Base-by-base conservation (phyloP, 2,113 vertebrate species). In the Ascaphus truei region DNA sequence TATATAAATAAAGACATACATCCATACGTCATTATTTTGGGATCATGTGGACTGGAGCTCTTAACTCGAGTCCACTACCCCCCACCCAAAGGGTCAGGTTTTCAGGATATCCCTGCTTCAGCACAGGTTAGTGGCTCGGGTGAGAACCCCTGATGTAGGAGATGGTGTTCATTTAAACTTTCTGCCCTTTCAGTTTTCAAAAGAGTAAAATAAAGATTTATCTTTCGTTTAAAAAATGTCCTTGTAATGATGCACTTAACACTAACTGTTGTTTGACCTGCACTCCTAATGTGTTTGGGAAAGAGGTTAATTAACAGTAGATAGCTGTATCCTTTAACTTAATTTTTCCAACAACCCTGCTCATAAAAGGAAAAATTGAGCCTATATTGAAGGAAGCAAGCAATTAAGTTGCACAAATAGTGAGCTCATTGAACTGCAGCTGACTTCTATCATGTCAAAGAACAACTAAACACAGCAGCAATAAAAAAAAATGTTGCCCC, bases 321-420 rank as follows among this genome's bases (percentile, higher is more conserved):
- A 86, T 85, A 82, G 82, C 84, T 79, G 76, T 82, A 84, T 87
- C 85, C 85, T 84, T 84, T 81, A 84, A 78, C 85, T 88, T 88
- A 82, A 86, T 85, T 90, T 88, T 87, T 85, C 87, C 86, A 89
- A 83, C 82, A 88, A 85, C 81, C 79, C 78, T 65, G 80, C 91
- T 94, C 90, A 83, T 93, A 94, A 96, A 94, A 92, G 85, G 83
- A 86, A 86, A 90, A 87, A 88, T 80, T 80, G 84, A 89, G 89
- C 80, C 81, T 84, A 84, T 88, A 90, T 90, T 89, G 90, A 88
- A 93, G 90, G 90, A 96, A 93, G 90, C 83, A 88, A 90, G 89
- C 91, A 93, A 96, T 95, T 95, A 96, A 92, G 89, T 86, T 88
- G 85, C 80, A 90, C 84, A 84, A 91, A 90, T 90, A 88, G 85